A percentile compares a stretch with the other conserved stretches of the same genome.
These are phyloP conservation scores for Manis pentadactyla DNA, from an alignment of 2,797 vertebrate species.

Conservation along the genomic window DNA sequence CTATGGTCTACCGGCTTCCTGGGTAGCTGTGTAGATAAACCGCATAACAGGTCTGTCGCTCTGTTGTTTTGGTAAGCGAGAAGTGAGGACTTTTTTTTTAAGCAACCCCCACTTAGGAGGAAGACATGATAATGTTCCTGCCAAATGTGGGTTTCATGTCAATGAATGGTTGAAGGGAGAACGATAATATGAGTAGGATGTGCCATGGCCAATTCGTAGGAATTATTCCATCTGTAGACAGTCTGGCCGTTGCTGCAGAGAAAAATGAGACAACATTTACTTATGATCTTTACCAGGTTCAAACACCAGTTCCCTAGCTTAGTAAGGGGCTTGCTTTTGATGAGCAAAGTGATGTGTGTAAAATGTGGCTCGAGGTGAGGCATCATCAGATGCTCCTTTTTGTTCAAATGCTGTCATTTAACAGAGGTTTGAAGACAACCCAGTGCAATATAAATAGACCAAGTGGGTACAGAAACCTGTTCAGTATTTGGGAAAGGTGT, in stretches of 20 bases:
- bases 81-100: neutral
- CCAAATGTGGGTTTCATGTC: neutral
- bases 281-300: neutral
- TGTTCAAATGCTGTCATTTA: constrained; percentile 53
- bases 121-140: neutral
- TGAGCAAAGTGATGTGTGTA: neutral
- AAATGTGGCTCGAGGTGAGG: neutral
- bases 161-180: neutral
- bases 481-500: constrained; percentile 60
- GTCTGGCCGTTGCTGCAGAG: neutral
- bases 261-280: neutral
- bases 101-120: neutral
- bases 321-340: neutral
- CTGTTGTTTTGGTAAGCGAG: neutral
- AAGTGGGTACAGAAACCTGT: constrained; percentile 66
- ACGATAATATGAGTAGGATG: neutral
- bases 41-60: neutral
- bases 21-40: neutral
- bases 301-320: neutral
- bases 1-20: neutral
- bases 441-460: constrained; percentile 68
- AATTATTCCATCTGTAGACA: neutral
- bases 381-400: constrained; percentile 37
- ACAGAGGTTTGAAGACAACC: constrained; percentile 49
- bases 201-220: neutral